Evolutionary conservation across 2,797 vertebrate species (phyloP), one percentile per base, ranked within the genome.

Genomic region (Semotilus atromaculatus): DNA sequence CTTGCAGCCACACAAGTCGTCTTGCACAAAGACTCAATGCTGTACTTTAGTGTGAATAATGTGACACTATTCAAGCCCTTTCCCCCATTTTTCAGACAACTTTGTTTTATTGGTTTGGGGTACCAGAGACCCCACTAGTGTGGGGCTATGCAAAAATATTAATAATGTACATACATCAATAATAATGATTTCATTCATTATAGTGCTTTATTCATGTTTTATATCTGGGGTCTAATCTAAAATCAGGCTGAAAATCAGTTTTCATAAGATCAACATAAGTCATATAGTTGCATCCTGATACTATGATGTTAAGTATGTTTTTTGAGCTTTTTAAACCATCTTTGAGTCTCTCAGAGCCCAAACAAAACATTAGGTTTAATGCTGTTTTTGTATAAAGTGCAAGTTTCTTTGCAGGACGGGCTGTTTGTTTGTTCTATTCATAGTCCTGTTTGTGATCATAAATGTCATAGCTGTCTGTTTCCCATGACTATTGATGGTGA

Each of bases 391-490:
- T 60, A 34, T 4, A n/a, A 68, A 53, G 62, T 1, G 4, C 43
- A 34, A 2, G 21, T 38, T 80, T 51, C 13, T 51, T 53, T 75
- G 29, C 10, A 23, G n/a, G 48, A 38, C 2, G 9, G 23, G 29
- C 62, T 68, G 64, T 71, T 67, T 58, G 21, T 70, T 70, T 68
- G 21, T 38, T 34, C 48, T 70, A 68, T 81, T 70, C 79, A 70
- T 70, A 81, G 66, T 21, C 3, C 36, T 72, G 55, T 82, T 71
- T 62, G 51, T 48, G 55, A 43, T 73, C 38, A 62, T 34, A 40
- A 51, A 70, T 81, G 66, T 70, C 48, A 40, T 31, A 81, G 34
- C 21, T 80, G 6, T 29, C 45, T 83, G 43, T 76, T 45, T 64
- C 38, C 55, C 40, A 70, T 53, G 64, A 80, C 43, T 80, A 36